Base-by-base conservation (phyloP, 2,888 invertebrate species). In the Halictus quadricinctus region DNA sequence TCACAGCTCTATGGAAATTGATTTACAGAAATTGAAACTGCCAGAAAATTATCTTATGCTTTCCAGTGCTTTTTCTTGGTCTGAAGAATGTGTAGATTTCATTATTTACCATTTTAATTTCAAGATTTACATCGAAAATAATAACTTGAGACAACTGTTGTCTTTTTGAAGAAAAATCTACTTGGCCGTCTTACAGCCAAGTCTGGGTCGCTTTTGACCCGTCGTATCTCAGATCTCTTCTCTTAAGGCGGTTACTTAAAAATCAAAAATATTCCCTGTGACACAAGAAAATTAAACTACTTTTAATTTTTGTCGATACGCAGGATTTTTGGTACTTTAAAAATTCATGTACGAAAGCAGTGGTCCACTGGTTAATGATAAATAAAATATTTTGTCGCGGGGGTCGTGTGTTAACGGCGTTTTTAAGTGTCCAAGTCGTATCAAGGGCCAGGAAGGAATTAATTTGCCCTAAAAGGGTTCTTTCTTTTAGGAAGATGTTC, bases 391-490 rank as follows among this genome's bases (percentile, higher is more conserved):
- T 60, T 60, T 15, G 25, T 15, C 21, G 8, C 7, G 21, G n/a
- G 25, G 43, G 10, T 29, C 29, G 43, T 10, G 21, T 2, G 7
- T 54, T 58, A 73, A 80, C 50, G n/a, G n/a, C 58, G 41, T 60
- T 29, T 29, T 60, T 29, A 60, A 86, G 48, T 43, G 70, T 74
- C 60, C 50, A 18, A 36, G 77, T 66, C 15, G 46, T 54, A 29
- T 29, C 36, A n/a, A 54, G 21, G 50, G n/a, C 48, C 50, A 64
- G 29, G 25, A 76, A 75, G 58, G 72, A 80, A 87, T 87, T 88
- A 88, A 90, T 89, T 88, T 73, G 69, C 79, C 83, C 74, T 88
- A 80, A 89, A 90, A 79, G 83, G 78, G 89, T 86, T 86, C 84
- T 85, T 83, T 83, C 84, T 88, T 90, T 81, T 66, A 77, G 80